These are phyloP conservation scores for Epistrophe eligans DNA, from an alignment of 2,888 invertebrate species.

Conservation along the genomic window DNA sequence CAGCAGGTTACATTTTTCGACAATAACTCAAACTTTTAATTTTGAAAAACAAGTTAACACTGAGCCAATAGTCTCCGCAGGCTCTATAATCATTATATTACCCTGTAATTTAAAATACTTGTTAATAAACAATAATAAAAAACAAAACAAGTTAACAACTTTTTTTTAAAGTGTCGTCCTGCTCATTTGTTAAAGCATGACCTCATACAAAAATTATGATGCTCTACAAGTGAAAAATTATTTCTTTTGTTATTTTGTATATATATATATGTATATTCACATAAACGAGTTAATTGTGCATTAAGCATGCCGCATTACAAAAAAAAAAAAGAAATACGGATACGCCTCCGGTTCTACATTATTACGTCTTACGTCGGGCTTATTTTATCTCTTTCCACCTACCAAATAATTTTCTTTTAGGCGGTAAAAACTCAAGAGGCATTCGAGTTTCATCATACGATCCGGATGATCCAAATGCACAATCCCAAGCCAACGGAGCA, in stretches of 20 bases:
- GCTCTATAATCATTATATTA: too few species aligned
- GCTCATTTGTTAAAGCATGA: not conserved
- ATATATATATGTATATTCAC: too few species aligned
- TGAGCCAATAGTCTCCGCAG: too few species aligned
- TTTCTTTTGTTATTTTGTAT: not conserved
- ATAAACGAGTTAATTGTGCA: not conserved
- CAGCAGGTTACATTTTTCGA: too few species aligned
- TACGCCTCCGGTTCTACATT: slow-evolving; percentile 11
- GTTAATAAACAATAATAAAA: too few species aligned
- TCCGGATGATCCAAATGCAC: slow-evolving; percentile 87
- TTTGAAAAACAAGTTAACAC: too few species aligned
- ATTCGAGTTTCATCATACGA: slow-evolving; percentile 88
- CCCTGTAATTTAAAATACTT: too few species aligned
- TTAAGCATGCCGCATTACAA: slow-evolving; percentile 11
- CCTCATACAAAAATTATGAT: not conserved
- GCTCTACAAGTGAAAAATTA: not conserved
- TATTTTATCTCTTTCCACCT: slow-evolving; percentile 57
- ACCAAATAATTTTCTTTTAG: slow-evolving; percentile 79
- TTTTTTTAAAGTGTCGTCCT: not conserved
- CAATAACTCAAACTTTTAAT: too few species aligned
- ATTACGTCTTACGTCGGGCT: slow-evolving; percentile 36
- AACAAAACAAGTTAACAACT: too few species aligned
- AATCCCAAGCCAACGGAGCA: slow-evolving; percentile 78
- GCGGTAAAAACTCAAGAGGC: slow-evolving; percentile 88
- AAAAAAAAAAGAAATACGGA: not conserved